phyloP scores from a whole-genome alignment of 2,888 invertebrate species.

The Drosophila birchii region DNA sequence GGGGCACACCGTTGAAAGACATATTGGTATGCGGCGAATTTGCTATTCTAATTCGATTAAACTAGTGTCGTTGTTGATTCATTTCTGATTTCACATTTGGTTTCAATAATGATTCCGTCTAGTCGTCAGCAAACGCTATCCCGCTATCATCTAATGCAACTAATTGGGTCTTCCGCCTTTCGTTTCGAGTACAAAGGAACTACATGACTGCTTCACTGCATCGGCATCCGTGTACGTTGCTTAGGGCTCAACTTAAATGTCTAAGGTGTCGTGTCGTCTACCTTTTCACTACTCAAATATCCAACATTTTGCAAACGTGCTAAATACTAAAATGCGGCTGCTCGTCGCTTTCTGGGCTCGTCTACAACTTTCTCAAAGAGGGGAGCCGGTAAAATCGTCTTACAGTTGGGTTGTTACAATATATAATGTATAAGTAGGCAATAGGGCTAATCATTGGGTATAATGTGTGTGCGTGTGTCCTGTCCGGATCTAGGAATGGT shows the following conservation, averaged over 20 bases:
- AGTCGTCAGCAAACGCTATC: slow-evolving; percentile 43
- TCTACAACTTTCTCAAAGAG: slow-evolving; percentile 26
- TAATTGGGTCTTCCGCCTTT: slow-evolving; percentile 11
- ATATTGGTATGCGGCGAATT: slow-evolving; percentile 57
- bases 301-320: slow-evolving; percentile 37
- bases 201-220: slow-evolving; percentile 22
- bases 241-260: slow-evolving; percentile 34
- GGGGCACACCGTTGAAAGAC: slow-evolving; percentile 62
- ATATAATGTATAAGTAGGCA: slow-evolving; percentile 19
- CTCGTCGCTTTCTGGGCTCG: slow-evolving; percentile 10
- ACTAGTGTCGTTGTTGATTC: slow-evolving; percentile 81
- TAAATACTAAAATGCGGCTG: slow-evolving; percentile 46
- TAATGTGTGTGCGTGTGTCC: slow-evolving; percentile 8
- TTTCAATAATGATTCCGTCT: slow-evolving; percentile 34
- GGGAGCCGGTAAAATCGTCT: slow-evolving; percentile 36
- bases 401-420: slow-evolving; percentile 31
- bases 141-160: slow-evolving; percentile 44
- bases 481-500: slow-evolving; percentile 16
- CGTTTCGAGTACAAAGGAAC: slow-evolving; percentile 40
- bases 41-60: slow-evolving; percentile 67
- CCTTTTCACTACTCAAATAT: slow-evolving; percentile 30
- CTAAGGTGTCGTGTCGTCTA: slow-evolving; percentile 18
- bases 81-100: slow-evolving; percentile 53
- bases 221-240: slow-evolving; percentile 20
- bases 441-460: slow-evolving; percentile 28